Conservation (phyloP, 2,888 invertebrate genomes). For the Drosophila formosana region DNA sequence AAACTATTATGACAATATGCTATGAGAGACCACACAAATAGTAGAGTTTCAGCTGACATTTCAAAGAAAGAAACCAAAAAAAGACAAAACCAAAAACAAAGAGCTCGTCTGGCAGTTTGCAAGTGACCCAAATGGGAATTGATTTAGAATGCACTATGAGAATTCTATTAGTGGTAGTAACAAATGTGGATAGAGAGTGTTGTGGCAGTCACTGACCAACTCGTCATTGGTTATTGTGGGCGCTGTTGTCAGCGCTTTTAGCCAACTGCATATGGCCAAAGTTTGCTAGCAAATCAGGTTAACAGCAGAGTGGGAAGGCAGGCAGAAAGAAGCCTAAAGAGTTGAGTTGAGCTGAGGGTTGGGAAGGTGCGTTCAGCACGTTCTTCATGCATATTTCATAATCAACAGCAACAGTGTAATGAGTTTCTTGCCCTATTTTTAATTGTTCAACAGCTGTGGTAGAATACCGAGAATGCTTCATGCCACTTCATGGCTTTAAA, state of each 20-base stretch:
- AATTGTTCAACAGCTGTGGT: slow-evolving; percentile 56
- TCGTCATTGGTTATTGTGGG: slow-evolving; percentile 1
- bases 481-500: slow-evolving; percentile 30
- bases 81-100: neutral
- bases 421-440: slow-evolving; percentile 77
- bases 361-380: slow-evolving; percentile 32
- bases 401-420: slow-evolving; percentile 60
- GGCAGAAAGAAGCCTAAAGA: neutral
- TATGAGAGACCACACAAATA: neutral
- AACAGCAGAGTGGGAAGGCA: neutral
- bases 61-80: neutral
- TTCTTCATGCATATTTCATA: slow-evolving; percentile 63
- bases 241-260: slow-evolving; percentile 32
- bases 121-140: slow-evolving; percentile 23
- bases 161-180: neutral
- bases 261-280: slow-evolving; percentile 18
- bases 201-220: slow-evolving; percentile 21
- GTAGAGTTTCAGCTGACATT: neutral
- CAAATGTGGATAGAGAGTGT: neutral
- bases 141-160: slow-evolving; percentile 19
- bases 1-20: slow-evolving; percentile 4
- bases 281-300: slow-evolving; percentile 50
- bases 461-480: slow-evolving; percentile 35
- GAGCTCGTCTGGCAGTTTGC: neutral
- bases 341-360: neutral